Percentiles rank a stretch among this genome's conserved stretches.
Conservation (phyloP, 1,140 invertebrate species). For the Camponotus vicinus region DNA sequence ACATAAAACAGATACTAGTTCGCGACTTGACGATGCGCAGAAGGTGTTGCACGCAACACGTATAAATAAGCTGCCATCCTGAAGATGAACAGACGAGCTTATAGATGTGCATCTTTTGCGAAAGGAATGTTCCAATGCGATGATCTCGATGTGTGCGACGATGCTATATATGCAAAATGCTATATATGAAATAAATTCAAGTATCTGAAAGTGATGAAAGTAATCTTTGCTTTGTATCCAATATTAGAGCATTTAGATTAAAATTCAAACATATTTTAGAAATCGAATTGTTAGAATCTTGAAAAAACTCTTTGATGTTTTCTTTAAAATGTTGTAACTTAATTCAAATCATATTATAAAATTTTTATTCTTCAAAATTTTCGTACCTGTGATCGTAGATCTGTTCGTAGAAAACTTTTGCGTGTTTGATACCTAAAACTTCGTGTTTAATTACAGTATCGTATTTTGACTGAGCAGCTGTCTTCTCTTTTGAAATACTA, state of each 20-base stretch:
- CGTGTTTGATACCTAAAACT: neutral
- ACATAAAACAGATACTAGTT: constrained; percentile 21
- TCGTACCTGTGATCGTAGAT: no score
- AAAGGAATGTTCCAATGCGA: neutral
- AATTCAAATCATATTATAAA: neutral
- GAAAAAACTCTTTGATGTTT: no score
- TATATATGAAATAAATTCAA: neutral
- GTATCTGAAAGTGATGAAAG: neutral
- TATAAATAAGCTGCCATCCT: constrained; percentile 54
- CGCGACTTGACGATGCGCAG: constrained; percentile 13
- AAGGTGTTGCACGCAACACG: constrained; percentile 62
- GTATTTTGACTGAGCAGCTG: neutral
- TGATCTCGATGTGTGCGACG: neutral
- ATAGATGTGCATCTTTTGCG: neutral
- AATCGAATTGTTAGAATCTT: no score
- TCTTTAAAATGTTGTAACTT: neutral
- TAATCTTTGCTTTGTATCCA: neutral
- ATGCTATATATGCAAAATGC: neutral
- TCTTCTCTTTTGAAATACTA: neutral
- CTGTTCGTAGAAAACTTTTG: neutral
- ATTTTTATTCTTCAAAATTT: neutral
- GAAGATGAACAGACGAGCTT: neutral
- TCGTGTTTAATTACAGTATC: neutral
- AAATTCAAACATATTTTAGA: no score
- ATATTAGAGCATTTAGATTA: neutral